phyloP scores from a whole-genome alignment of 2,888 invertebrate species.

The Tetragnatha montana region DNA sequence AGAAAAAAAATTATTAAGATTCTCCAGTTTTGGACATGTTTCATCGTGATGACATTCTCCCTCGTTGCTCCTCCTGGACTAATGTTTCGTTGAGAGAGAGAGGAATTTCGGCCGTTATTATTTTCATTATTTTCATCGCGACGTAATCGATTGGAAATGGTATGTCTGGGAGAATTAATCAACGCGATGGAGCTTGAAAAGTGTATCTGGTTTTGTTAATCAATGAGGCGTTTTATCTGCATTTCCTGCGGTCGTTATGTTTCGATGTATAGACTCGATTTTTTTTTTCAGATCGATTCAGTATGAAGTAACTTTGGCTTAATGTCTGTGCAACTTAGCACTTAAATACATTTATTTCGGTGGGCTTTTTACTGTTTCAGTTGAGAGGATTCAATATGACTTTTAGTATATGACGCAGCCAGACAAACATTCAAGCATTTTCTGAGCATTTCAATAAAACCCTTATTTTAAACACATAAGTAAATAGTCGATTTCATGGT shows the following conservation, averaged over 20 bases:
- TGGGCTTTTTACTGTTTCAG: not conserved
- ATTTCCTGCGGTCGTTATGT: not conserved
- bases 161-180: not conserved
- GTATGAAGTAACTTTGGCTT: not conserved
- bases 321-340: not conserved
- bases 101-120: no score
- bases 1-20: conserved; percentile 31
- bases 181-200: not conserved
- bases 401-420: no score
- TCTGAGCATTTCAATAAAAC: no score
- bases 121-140: conserved; percentile 4
- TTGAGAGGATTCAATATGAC: no score
- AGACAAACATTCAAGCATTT: no score
- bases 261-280: not conserved
- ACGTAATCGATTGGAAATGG: not conserved
- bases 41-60: not conserved
- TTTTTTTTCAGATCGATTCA: not conserved
- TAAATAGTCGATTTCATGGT: no score
- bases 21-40: conserved; percentile 18
- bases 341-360: not conserved
- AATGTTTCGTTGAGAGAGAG: not conserved
- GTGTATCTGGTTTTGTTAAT: not conserved
- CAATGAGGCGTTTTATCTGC: not conserved
- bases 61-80: not conserved
- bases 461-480: no score